Evolutionary conservation across 2,797 vertebrate species (phyloP), one percentile per base, ranked within the genome.

Genomic region (Spinus pinus): DNA sequence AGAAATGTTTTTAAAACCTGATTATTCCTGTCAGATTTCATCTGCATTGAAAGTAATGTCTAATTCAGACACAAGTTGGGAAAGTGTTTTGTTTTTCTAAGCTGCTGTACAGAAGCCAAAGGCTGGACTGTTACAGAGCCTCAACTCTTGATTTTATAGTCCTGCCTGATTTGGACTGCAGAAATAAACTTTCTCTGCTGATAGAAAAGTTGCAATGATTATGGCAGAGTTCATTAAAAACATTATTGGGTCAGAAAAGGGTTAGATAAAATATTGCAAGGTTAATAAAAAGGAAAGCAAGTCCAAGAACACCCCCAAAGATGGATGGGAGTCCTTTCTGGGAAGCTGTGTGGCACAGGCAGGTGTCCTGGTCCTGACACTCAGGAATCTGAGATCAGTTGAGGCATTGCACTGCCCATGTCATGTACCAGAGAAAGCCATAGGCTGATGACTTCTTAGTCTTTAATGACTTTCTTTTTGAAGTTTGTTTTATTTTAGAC

Each of bases 1-100:
- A 83, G 30, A 90, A 93, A 72, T 64, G 49, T 66, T 94, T 96
- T 75, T 72, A 81, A 90, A 96, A 90, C 62, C 56, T 79, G 77
- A 83, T 94, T 83, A 53, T 47, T 92, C 33, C 41, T 91, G 89
- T 93, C 89, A 83, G 65, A 80, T 91, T 88, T 92, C 51, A 66
- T 93, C 31, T 89, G 33, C 35, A 18, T 53, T 79, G 47, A 91
- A 94, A 75, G 49, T 88, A 72, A 47, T 35, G 80, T n/a, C 65
- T 72, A 69, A 50, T 72, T 95, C 61, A 79, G 73, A n/a, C 42
- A 65, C 9, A 39, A 61, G 35, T 9, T 86, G 70, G 28, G 70
- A 86, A 85, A 72, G 35, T 18, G 25, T 74, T 94, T 86, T 72
- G 27, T 88, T 66, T 80, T 71, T 58, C 70, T 58, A 80, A n/a